A percentile compares a stretch with the other conserved stretches of the same genome.
Conservation (phyloP, 2,113 vertebrate genomes). For the Burhinus oedicnemus region DNA sequence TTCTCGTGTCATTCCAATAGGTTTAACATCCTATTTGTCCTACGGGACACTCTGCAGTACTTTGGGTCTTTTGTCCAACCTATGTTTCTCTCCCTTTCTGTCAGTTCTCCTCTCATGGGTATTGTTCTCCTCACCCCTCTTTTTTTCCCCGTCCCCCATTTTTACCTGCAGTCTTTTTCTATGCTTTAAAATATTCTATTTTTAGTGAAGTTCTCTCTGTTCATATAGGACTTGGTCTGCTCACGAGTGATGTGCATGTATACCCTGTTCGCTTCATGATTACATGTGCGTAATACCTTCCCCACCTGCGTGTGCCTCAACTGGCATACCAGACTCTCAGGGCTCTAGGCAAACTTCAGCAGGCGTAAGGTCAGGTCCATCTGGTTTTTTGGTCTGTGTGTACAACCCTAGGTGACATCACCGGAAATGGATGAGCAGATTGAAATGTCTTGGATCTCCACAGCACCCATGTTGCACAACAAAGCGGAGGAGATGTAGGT, state of each 20-base stretch:
- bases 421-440: neutral
- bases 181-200: neutral
- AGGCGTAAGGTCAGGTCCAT: neutral
- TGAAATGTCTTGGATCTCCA: neutral
- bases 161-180: neutral
- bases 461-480: neutral
- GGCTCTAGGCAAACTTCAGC: neutral
- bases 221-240: accelerated
- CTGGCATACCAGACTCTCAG: neutral
- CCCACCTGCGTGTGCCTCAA: accelerated
- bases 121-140: accelerated
- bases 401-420: neutral
- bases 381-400: neutral
- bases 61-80: neutral
- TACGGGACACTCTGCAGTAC: neutral
- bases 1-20: neutral
- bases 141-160: neutral
- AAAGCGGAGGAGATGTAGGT: neutral
- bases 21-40: neutral
- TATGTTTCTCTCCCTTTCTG: neutral
- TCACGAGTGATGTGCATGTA: neutral
- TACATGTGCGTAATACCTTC: accelerated
- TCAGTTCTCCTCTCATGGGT: accelerated
- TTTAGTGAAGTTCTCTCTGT: neutral
- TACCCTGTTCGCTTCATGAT: neutral